Conservation (phyloP, 2,797 vertebrate species). For the Loriculus beryllinus region DNA sequence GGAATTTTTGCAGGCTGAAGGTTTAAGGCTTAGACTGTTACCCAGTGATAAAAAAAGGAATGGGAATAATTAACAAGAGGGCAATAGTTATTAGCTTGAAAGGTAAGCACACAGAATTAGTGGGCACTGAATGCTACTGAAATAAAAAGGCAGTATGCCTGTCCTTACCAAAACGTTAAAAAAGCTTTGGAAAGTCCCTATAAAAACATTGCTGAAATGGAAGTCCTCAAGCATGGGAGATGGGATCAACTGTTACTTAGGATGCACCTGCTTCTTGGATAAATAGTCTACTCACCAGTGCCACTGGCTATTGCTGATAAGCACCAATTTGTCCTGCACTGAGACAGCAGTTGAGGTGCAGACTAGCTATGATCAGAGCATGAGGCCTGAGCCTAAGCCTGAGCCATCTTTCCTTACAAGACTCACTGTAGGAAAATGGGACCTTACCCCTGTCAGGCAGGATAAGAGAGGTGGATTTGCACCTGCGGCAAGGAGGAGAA, state of each 20-base stretch:
- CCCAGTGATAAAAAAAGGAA: not conserved
- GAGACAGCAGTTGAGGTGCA: accelerated
- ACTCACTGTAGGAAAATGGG: not conserved
- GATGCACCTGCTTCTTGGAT: not conserved
- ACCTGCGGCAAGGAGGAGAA: not conserved
- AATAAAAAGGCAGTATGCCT: not conserved
- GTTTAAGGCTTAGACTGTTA: not conserved
- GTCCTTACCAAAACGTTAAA: not conserved
- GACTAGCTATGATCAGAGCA: not conserved
- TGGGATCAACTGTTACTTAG: not conserved
- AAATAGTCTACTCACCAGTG: not conserved
- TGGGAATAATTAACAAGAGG: not conserved
- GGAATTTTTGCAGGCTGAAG: not conserved
- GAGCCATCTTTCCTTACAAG: not conserved
- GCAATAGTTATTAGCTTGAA: not conserved
- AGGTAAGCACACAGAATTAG: not conserved
- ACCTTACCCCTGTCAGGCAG: not conserved
- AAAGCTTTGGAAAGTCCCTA: not conserved
- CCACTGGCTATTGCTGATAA: accelerated
- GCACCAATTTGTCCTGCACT: not conserved
- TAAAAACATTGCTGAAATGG: not conserved
- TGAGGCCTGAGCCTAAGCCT: not conserved
- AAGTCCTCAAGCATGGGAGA: not conserved
- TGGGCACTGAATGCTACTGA: not conserved
- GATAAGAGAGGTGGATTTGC: not conserved